phyloP scores from a whole-genome alignment of 2,888 invertebrate genomes.

The Chloroclystis v-ata region DNA sequence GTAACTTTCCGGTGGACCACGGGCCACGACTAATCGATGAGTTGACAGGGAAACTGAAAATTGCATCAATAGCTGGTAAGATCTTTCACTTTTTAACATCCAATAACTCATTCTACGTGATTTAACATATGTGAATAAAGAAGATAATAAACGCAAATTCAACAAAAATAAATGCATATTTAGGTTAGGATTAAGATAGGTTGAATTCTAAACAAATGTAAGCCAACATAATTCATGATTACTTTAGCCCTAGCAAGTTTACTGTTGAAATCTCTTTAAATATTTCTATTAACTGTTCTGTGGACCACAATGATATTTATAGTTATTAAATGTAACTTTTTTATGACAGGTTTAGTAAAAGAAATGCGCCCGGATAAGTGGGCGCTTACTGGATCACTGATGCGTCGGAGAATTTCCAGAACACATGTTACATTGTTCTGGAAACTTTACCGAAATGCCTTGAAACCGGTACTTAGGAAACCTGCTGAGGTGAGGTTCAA shows the following conservation, averaged over 20 bases:
- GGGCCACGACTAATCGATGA: slow-evolving; percentile 37
- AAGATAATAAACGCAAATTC: too few species aligned
- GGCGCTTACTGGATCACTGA: slow-evolving; percentile 36
- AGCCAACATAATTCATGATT: too few species aligned
- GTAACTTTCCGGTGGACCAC: slow-evolving; percentile 47
- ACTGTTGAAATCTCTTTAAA: too few species aligned
- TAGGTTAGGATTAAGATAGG: too few species aligned
- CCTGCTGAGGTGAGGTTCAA: neutral
- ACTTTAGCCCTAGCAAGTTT: too few species aligned
- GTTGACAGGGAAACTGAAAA: slow-evolving; percentile 44
- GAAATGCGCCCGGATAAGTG: slow-evolving; percentile 34
- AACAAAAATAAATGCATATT: too few species aligned
- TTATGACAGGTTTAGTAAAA: slow-evolving; percentile 46
- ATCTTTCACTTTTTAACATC: neutral
- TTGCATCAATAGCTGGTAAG: slow-evolving; percentile 48
- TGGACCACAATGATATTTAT: too few species aligned
- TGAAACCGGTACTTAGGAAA: slow-evolving; percentile 41
- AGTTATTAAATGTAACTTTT: too few species aligned
- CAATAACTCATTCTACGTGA: too few species aligned
- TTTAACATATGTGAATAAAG: too few species aligned
- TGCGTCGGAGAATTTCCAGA: slow-evolving; percentile 31
- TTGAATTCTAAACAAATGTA: too few species aligned
- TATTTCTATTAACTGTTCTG: too few species aligned
- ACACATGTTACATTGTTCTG: slow-evolving; percentile 57
- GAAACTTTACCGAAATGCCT: slow-evolving; percentile 49